Base-by-base conservation (phyloP, 2,113 vertebrate genomes). In the Prunella himalayana region DNA sequence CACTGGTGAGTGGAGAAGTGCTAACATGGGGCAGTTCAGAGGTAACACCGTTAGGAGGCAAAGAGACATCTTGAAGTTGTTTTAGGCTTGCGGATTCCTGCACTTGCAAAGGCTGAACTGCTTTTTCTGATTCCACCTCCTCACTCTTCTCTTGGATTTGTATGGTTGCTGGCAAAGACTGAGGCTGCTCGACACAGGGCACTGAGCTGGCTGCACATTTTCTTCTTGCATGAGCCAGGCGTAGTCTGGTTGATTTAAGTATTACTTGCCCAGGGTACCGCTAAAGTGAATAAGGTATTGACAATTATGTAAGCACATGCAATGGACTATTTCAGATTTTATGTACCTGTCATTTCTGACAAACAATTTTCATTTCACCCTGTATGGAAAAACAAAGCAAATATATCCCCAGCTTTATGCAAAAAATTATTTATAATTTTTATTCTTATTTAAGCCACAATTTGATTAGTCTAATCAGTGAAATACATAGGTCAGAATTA, bases 211-310 rank as follows among this genome's bases (percentile, higher is more conserved):
- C 92, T 72, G 77, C 76, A 27, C 92, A 96, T 95, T 97, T 99
- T 97, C 98, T 99, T 95, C 98, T 97, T 33, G 96, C 76, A 44
- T 97, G 98, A 78, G 98, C 97, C 88, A 98, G 95, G 3, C 98
- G 98, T 81, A 99, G 91, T 59, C 99, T 98, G 51, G 98, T 98
- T 93, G 99, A 99, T 97, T 99, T 99, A 86, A 99, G 98, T 64
- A 99, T 99, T 94, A 99, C 98, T 97, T 99, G 99, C 44, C 99
- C 99, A 13, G 99, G 99, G 82, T 99, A 99, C 31, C 98, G 98
- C 99, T 99, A 44, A 89, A 94, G 72, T 63, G 42, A 91, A 6
- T 7, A 94, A 88, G 11, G 51, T 71, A 86, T 51, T 37, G 60
- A 83, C 28, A 89, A 37, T 92, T 93, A 82, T 30, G 0, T 71